Percentiles rank a stretch among this genome's conserved stretches.
phyloP scores from a whole-genome alignment of 2,113 vertebrate species.

The Cinclus cinclus region DNA sequence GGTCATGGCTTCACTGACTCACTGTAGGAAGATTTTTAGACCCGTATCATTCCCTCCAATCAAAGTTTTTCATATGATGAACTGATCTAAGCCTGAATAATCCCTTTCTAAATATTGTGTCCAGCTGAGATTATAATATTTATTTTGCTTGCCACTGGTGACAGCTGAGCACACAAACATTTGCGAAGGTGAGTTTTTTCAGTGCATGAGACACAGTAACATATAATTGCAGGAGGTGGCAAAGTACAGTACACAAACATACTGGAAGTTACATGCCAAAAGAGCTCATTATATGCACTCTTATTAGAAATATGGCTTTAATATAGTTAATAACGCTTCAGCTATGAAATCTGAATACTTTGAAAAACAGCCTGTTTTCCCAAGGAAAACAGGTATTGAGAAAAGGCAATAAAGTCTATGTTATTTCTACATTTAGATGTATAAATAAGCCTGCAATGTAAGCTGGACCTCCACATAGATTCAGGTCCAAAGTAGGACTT shows the following conservation, averaged over 20 bases:
- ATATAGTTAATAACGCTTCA: neutral
- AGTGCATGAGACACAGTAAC: neutral
- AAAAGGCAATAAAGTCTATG: slow-evolving; percentile 14
- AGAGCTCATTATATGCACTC: neutral
- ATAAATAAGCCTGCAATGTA: slow-evolving; percentile 16
- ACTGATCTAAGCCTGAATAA: slow-evolving; percentile 40
- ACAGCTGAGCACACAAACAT: slow-evolving; percentile 50
- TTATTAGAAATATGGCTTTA: slow-evolving; percentile 45
- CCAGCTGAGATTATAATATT: slow-evolving; percentile 48
- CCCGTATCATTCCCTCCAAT: neutral
- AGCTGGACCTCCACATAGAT: neutral
- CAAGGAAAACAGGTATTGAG: neutral
- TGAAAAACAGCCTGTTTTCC: slow-evolving; percentile 24
- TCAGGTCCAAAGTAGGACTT: neutral
- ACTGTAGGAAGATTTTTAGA: slow-evolving; percentile 12
- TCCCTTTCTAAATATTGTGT: slow-evolving; percentile 57
- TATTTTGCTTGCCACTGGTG: slow-evolving; percentile 36
- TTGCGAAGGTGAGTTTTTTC: slow-evolving; percentile 22
- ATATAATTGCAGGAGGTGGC: slow-evolving; percentile 4
- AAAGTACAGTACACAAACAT: slow-evolving; percentile 18
- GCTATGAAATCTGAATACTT: neutral
- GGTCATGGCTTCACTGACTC: neutral
- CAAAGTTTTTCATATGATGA: neutral
- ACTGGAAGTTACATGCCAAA: slow-evolving; percentile 10
- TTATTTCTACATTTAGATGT: slow-evolving; percentile 9